These are phyloP conservation scores for Hyla sarda DNA, from an alignment of 2,113 vertebrate genomes.

Conservation along the genomic window DNA sequence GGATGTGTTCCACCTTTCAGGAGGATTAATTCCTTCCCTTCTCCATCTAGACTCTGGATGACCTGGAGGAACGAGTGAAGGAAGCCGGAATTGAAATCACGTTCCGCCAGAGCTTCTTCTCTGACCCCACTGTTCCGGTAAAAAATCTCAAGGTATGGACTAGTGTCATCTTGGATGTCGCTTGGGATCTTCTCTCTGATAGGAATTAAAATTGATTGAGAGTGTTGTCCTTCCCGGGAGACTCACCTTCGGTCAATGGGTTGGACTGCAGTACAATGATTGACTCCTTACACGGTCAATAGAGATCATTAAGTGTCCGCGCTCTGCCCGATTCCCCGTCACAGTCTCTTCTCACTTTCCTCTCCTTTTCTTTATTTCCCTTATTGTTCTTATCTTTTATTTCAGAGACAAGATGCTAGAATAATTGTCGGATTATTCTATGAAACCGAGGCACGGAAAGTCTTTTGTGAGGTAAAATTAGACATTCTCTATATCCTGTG, in stretches of 20 bases:
- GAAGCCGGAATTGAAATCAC: conserved; percentile 95
- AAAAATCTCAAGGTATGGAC: conserved; percentile 90
- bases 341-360: neutral
- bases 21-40: neutral
- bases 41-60: conserved; percentile 84
- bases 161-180: neutral
- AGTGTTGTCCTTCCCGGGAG: neutral
- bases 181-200: neutral
- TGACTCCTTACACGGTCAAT: conserved; percentile 29
- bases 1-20: neutral
- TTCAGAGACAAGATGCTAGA: conserved; percentile 87
- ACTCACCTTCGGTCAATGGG: conserved; percentile 5
- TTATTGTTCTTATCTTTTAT: neutral
- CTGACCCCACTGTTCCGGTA: conserved; percentile 90
- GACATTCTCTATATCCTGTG: neutral
- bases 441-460: conserved; percentile 93
- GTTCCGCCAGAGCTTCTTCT: conserved; percentile 94
- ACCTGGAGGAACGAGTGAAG: conserved; percentile 89
- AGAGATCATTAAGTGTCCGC: conserved; percentile 43
- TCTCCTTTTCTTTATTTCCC: neutral
- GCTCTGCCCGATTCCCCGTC: neutral
- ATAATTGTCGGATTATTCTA: conserved; percentile 98
- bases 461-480: conserved; percentile 89
- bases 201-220: conserved; percentile 9
- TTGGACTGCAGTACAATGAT: neutral